Evolutionary conservation across 2,888 invertebrate genomes (phyloP).

Genomic region (Graphium colonna): DNA sequence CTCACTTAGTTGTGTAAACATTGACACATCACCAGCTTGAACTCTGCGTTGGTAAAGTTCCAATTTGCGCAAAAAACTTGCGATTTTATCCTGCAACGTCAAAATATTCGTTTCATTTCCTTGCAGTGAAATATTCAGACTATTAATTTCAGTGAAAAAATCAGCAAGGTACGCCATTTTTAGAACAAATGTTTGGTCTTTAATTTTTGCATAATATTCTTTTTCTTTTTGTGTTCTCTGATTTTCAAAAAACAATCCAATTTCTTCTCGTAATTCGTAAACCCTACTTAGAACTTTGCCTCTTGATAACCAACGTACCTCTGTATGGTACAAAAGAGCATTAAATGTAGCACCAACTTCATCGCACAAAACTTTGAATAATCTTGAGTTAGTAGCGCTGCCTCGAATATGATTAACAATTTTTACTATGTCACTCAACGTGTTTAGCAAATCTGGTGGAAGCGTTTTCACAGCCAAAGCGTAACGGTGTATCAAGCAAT

Average conservation of each 20-base stretch:
- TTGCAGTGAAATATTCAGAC: constrained; percentile 20
- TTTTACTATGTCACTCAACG: constrained; percentile 29
- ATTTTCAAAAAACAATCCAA: constrained; percentile 26
- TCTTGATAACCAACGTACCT: constrained; percentile 26
- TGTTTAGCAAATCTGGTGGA: not conserved
- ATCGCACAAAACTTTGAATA: constrained; percentile 24
- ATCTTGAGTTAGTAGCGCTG: constrained; percentile 26
- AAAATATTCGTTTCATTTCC: constrained; percentile 25
- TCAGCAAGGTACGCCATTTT: constrained; percentile 23
- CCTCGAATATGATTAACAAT: constrained; percentile 32
- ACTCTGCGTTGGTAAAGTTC: constrained; percentile 33
- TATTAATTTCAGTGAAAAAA: constrained; percentile 21
- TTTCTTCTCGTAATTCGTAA: constrained; percentile 28
- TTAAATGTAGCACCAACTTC: constrained; percentile 19
- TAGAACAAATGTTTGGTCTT: constrained; percentile 21
- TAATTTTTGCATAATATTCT: constrained; percentile 21
- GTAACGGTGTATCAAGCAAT: constrained; percentile 31
- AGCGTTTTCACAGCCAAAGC: constrained; percentile 33
- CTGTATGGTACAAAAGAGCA: constrained; percentile 28
- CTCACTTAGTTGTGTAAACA: no score
- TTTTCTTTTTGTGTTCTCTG: constrained; percentile 25
- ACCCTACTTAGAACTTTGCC: constrained; percentile 28
- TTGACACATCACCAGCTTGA: no score
- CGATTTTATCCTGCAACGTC: constrained; percentile 25
- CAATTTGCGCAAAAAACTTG: constrained; percentile 32